Evolutionary conservation across 2,113 vertebrate species (phyloP), one percentile per base, ranked within the genome.

Genomic region (Paralichthys olivaceus): DNA sequence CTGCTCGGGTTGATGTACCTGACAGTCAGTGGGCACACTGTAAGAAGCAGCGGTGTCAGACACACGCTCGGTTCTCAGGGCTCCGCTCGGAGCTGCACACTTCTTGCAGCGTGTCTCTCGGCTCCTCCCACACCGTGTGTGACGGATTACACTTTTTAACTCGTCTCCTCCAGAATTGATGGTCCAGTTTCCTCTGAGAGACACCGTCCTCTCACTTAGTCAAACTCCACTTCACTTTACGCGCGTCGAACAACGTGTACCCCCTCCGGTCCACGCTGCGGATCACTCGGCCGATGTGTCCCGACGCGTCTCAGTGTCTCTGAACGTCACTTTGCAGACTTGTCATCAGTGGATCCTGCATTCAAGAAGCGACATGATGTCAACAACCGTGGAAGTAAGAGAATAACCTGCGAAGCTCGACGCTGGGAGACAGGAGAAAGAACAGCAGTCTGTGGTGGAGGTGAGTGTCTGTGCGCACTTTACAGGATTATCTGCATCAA

Each of bases 81-180:
- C 15, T 56, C 4, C 1, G 26, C 1, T 19, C 45, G 1, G 32
- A 32, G 3, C 57, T 20, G 19, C 5, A 4, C 8, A 29, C 29
- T 19, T 29, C n/a, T 59, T 60, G 12, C 82, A 86, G 81, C 2
- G 85, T 65, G 62, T 20, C 0, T 4, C 65, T 3, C 37, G 45
- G 86, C 90, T 86, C 93, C 93, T 29, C 93, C 93, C 89, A 84
- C 86, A 26, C 22, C 32, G 51, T 56, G 75, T 66, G 75, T 8
- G 80, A 23, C 59, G 82, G 87, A 86, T 91, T 90, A 87, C 49
- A 47, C 69, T 49, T 19, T 40, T 65, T 51, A 77, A 79, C 61
- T 77, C 57, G 28, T 65, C 26, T 59, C 9, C 37, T 0, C 54
- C 61, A 43, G 26, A 34, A 25, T 49, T 37, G 70, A 59, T 62